Base-by-base conservation (phyloP, 2,888 invertebrate species). In the Lasioglossum leucozonium region DNA sequence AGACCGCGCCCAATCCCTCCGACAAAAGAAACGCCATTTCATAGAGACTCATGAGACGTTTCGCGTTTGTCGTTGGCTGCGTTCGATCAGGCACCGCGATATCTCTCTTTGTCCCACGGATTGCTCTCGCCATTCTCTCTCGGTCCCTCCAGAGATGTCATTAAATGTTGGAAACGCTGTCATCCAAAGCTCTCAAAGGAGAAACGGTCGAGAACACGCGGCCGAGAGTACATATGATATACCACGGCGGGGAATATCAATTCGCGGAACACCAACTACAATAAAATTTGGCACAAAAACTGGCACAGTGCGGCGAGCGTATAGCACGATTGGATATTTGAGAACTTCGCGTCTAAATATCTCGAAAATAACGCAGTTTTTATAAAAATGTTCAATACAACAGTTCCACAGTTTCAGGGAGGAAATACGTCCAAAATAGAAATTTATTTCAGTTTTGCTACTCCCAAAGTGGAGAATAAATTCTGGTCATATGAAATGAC, bases 151-250 rank as follows among this genome's bases (percentile, higher is more conserved):
- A 37, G 51, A 47, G 72, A 55, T 37, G 22, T 22, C 51, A 72
- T 79, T 79, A 73, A 78, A 65, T 51, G 18, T 58, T 58, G 30
- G 37, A 34, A 80, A 80, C 37, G 40, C 30, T 30, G 62, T 30
- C 47, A 47, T 18, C 26, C 37, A 18, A 16, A 11, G 40, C n/a
- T 58, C 30, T 72, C 81, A 72, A 62, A 77, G 47, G 62, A 77
- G 40, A 47, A 26, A 18, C 47, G 44, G 8, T 10, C 30, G 62
- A 26, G 26, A 34, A 34, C 34, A 34, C 34, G 34, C 34, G 34
- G 34, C 34, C 34, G 34, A 34, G 34, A 18, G 40, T 4, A 4
- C 30, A 42, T n/a, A n/a, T n/a, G 42, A 30, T 37, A 16, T 34
- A 69, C 67, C 34, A 30, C 44, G 8, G 16, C 22, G 37, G 4